Conservation (phyloP, 37 sponge, comb jelly and placozoan genomes). For the Sycon ciliatum region DNA sequence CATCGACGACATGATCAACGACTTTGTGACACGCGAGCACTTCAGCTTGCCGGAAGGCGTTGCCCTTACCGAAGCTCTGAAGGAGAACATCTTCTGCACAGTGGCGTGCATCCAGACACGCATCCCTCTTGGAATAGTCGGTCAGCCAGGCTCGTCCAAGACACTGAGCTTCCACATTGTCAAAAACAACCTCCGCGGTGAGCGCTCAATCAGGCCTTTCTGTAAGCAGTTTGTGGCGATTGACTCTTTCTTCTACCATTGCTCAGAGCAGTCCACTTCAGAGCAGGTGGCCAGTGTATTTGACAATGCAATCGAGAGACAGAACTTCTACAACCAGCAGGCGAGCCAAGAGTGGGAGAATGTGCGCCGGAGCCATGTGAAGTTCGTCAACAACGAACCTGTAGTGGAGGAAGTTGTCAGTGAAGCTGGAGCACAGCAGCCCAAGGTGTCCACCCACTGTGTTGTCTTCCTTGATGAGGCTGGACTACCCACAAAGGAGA, state of each 20-base stretch:
- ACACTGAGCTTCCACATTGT: constrained; percentile 1
- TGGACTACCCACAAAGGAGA: not conserved
- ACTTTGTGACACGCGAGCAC: not conserved
- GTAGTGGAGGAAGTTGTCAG: too few species aligned
- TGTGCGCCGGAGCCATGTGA: too few species aligned
- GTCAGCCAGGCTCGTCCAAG: not conserved
- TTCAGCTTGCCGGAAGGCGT: not conserved
- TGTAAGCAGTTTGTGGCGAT: not conserved
- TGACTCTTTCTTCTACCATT: not conserved
- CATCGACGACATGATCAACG: not conserved
- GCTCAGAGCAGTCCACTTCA: not conserved
- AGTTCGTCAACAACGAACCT: too few species aligned
- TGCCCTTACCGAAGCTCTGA: constrained; percentile 8
- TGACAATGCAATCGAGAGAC: not conserved
- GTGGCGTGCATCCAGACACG: not conserved
- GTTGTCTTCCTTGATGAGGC: constrained; percentile 2
- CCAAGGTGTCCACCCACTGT: not conserved
- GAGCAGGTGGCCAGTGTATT: not conserved
- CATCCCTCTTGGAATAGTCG: not conserved
- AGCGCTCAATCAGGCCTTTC: not conserved
- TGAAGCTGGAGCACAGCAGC: too few species aligned
- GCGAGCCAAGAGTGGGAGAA: too few species aligned
- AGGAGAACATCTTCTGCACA: not conserved
- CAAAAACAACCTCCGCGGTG: not conserved
- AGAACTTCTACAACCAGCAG: not conserved